Evolutionary conservation across 2,888 invertebrate genomes (phyloP), one percentile per base, ranked within the genome.

Genomic region (Antitype chi): DNA sequence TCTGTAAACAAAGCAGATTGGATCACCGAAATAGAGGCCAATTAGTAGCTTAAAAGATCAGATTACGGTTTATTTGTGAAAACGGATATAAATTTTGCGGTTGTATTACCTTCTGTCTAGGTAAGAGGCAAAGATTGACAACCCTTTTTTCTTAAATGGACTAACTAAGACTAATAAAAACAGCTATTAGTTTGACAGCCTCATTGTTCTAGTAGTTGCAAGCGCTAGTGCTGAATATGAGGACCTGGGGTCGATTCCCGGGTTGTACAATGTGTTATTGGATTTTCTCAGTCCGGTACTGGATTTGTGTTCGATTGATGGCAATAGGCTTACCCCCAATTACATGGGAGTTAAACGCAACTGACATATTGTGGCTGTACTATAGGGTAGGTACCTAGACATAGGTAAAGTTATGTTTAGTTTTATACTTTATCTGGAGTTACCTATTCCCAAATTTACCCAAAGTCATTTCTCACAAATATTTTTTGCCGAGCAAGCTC

Each of bases 1-100:
- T 38, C 57, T 9, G 32, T 38, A 57, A 55, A n/a, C 38, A 52
- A 28, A 23, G 1, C 11, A 28, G 49, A 38, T 76, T 49, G 2
- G 8, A 32, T 66, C n/a, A 60, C 28, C 11, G 20, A 52, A 64
- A 59, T 32, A 15, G 43, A 60, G 2, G 7, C 60, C 53, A 77
- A 77, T 79, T 77, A 79, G 80, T 20, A 55, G 23, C 13, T 4
- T 32, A 20, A 70, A 62, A 69, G 6, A 77, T 47, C 60, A n/a
- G 32, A 53, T 77, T 62, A 62, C 53, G 0, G 60, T 25, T 70
- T 69, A 79, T 60, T 70, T 79, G 47, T 70, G 25, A 28, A 49
- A 69, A 69, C 53, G 25, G 32, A 67, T 28, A 60, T 38, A 43
- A 38, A 67, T 53, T 28, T 67, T 28, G 23, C 1, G 17, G 43